Evolutionary conservation across 2,113 vertebrate species (phyloP).

Genomic region (Pteronura brasiliensis): DNA sequence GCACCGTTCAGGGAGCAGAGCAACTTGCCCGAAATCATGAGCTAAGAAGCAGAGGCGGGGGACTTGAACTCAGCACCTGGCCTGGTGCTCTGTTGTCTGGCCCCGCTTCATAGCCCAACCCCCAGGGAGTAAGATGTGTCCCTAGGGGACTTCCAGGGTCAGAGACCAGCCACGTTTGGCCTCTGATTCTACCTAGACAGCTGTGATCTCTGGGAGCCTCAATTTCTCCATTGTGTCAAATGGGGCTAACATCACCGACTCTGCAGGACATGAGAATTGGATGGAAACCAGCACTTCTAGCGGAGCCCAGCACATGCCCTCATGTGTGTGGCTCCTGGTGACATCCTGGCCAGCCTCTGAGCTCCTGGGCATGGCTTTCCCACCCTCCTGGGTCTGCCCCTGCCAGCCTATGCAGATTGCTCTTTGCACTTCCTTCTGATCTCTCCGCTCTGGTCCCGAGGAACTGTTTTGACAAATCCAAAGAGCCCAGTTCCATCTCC

Average conservation of each 20-base stretch:
- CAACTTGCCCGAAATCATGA: accelerated
- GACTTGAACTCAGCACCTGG: neutral
- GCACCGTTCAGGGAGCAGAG: neutral
- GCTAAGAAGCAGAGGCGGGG: accelerated
- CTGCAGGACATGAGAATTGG: neutral
- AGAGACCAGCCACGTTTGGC: neutral
- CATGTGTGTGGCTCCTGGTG: accelerated
- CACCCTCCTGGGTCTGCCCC: neutral
- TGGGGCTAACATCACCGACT: accelerated
- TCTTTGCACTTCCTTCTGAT: neutral
- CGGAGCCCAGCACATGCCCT: accelerated
- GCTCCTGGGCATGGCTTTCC: neutral
- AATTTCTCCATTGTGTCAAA: neutral
- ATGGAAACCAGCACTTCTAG: accelerated
- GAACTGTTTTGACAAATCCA: neutral
- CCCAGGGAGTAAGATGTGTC: neutral
- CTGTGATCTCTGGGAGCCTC: too few species aligned
- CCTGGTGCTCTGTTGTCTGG: accelerated
- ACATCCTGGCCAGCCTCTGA: accelerated
- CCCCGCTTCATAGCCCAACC: neutral
- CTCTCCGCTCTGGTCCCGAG: neutral
- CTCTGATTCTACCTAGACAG: neutral
- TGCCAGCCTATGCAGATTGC: neutral
- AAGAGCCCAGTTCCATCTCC: accelerated
- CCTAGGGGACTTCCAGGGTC: neutral